Evolutionary conservation across 1,140 invertebrate species (phyloP), one percentile per base, ranked within the genome.

Genomic region (Probaryconus sp.): DNA sequence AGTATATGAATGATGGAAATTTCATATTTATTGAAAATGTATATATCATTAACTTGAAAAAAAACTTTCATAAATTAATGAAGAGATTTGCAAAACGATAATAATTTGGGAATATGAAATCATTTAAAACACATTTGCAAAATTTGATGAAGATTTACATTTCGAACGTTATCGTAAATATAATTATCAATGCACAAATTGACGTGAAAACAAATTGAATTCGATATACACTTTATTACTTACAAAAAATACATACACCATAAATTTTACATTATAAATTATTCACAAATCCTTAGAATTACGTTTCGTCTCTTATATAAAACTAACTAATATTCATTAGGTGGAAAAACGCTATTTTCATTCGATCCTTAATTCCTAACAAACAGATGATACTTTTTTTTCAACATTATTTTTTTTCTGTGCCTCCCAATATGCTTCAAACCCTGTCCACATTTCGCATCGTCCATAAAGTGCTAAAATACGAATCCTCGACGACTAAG

Each of bases 161-260:
- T n/a, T n/a, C n/a, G n/a, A n/a, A n/a, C n/a, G n/a, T n/a, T n/a
- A n/a, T n/a, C n/a, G n/a, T n/a, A n/a, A n/a, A n/a, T n/a, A n/a
- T n/a, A n/a, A n/a, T n/a, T n/a, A n/a, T n/a, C n/a, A n/a, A n/a
- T n/a, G n/a, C n/a, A n/a, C n/a, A n/a, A n/a, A n/a, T n/a, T n/a
- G n/a, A n/a, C n/a, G n/a, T n/a, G n/a, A 30, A 30, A 30, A 30
- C 10, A 9, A 30, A 30, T 9, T 2, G 24, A 10, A 33, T 61
- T 61, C 13, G 55, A 53, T 63, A 60, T 55, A 63, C 33, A 53
- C 38, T 74, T 74, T 74, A 74, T 74, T 74, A 74, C 24, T 73
- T 74, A 74, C 63, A 74, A 74, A 74, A 75, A 74, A 74, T 74
- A 73, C 70, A 61, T 40, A 67, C 61, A 67, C 30, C 31, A 37